Percentiles rank a stretch among this genome's conserved stretches.
phyloP scores from a whole-genome alignment of 2,888 invertebrate genomes.

The Theodoxus fluviatilis region DNA sequence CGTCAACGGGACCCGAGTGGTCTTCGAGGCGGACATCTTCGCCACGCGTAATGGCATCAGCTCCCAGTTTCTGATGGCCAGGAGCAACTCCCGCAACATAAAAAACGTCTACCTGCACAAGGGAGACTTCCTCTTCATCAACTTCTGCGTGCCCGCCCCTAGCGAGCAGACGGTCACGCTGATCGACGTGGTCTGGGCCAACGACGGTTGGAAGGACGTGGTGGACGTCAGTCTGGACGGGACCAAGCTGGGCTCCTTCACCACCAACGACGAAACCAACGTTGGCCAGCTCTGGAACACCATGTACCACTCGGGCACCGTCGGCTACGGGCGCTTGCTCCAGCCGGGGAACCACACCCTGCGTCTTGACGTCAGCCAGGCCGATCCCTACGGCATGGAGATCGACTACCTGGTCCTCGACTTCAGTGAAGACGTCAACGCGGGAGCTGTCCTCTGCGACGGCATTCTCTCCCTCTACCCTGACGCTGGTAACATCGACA shows the following conservation, averaged over 20 bases:
- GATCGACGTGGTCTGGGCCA: conserved; percentile 35
- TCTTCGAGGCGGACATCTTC: no score
- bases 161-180: conserved; percentile 31
- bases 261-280: conserved; percentile 26
- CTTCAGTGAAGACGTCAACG: no score
- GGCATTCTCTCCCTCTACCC: no score
- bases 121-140: conserved; percentile 34
- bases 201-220: conserved; percentile 36
- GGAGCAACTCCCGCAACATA: conserved; percentile 34
- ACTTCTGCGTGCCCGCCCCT: conserved; percentile 30
- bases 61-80: no score
- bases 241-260: conserved; percentile 30
- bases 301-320: conserved; percentile 34
- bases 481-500: no score
- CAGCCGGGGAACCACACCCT: conserved; percentile 31
- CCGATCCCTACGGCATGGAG: conserved; percentile 37
- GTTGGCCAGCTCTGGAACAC: conserved; percentile 37
- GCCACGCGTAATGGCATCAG: no score
- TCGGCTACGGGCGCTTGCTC: conserved; percentile 28
- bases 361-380: conserved; percentile 29
- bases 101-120: conserved; percentile 37
- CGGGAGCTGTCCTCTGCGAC: no score
- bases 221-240: conserved; percentile 33
- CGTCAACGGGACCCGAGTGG: no score
- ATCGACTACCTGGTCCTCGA: conserved; percentile 37